phyloP scores from a whole-genome alignment of 2,113 vertebrate species.

The Anoura caudifer region DNA sequence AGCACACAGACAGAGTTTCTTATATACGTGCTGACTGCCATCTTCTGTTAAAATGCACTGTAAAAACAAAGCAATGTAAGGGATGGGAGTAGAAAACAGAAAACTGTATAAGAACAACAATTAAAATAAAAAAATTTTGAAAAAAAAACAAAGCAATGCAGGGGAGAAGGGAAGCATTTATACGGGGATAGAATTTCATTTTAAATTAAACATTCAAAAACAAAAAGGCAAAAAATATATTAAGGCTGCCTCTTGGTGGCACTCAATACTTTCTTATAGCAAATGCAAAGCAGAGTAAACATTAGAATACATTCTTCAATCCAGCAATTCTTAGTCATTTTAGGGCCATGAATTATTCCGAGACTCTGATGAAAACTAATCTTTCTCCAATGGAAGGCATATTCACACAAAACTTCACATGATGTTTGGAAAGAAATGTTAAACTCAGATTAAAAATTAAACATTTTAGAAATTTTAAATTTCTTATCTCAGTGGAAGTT shows the following conservation, averaged over 20 bases:
- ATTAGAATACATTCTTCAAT: neutral
- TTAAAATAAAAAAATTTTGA: too few species aligned
- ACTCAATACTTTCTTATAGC: neutral
- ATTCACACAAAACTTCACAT: neutral
- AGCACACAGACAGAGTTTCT: constrained; percentile 93
- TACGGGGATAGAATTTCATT: accelerated
- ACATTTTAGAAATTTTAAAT: neutral
- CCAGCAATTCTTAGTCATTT: neutral
- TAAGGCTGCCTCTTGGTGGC: constrained; percentile 49
- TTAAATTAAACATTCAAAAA: neutral
- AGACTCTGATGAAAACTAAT: neutral
- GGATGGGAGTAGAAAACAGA: too few species aligned
- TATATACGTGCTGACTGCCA: constrained; percentile 83
- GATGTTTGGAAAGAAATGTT: neutral
- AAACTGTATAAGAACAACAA: too few species aligned
- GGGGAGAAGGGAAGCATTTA: neutral
- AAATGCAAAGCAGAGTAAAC: neutral
- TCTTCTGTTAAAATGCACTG: constrained; percentile 89
- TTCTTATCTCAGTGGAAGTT: neutral
- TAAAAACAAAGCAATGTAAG: constrained; percentile 20
- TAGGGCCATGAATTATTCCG: neutral
- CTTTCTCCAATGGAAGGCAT: neutral
- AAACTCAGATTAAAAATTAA: neutral
- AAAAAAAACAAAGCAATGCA: constrained; percentile 31
- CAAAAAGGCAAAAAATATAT: neutral